Base-by-base conservation (phyloP, 2,113 vertebrate genomes). In the Pteruthius melanotis region DNA sequence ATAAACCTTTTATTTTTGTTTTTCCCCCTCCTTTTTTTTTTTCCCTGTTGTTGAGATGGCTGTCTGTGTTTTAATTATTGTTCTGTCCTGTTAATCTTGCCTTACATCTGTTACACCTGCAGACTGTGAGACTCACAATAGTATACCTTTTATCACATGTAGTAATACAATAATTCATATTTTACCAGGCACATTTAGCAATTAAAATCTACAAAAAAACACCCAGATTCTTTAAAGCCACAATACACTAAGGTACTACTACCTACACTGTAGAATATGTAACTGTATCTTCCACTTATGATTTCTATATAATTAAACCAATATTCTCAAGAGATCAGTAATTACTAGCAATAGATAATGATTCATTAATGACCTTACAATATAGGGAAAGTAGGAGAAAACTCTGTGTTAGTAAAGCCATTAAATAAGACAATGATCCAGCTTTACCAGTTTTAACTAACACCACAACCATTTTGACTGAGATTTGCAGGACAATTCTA, bases 61-160 rank as follows among this genome's bases (percentile, higher is more conserved):
- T 97, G 97, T 69, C 93, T 97, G 79, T 95, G 70, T 80, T 97
- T 98, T 98, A 98, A 98, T 97, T 98, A 97, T 97, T 97, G 94
- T 95, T 96, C 96, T 94, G 93, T 97, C 95, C 95, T 96, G 95
- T 97, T 98, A 97, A 97, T 97, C 97, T 97, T 96, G 95, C 88
- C 93, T 98, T 97, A 96, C 95, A 97, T 97, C 96, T 94, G 93
- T 96, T 96, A 97, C 90, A 98, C 96, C 98, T 98, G 95, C 94
- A 98, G 94, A 91, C 33, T 88, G 88, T 10, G 33, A 96, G 93
- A 87, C 83, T 97, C 92, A 90, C 88, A 96, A 96, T 17, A 65
- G 70, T 78, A 90, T 82, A 96, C 37, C 95, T 97, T 97, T 97
- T 97, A 97, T 97, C 96, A 96, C 82, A 96, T 79, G 92, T 82